Evolutionary conservation across 2,113 vertebrate species (phyloP).

Genomic region (Onychostoma macrolepis): DNA sequence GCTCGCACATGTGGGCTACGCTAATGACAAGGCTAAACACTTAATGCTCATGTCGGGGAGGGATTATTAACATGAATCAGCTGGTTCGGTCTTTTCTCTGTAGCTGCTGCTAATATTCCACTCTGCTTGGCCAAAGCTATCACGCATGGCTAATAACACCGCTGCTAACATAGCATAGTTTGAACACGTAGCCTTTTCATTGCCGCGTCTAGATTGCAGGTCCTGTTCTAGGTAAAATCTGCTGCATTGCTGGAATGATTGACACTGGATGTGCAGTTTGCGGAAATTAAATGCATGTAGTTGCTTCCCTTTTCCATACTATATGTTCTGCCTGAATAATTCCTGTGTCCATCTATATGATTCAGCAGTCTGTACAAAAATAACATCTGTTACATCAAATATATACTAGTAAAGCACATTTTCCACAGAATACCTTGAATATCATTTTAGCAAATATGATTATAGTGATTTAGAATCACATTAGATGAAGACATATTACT

Average conservation of each 20-base stretch:
- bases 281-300: conserved; percentile 26
- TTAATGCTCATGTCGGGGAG: conserved; percentile 20
- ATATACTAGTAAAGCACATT: not conserved
- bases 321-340: conserved; percentile 12
- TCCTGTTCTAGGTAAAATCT: not conserved
- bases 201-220: not conserved
- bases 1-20: conserved; percentile 56
- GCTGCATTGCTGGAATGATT: conserved; percentile 11
- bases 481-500: not conserved
- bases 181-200: conserved; percentile 4
- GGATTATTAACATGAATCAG: not conserved
- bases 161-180: conserved; percentile 24
- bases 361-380: conserved; percentile 16
- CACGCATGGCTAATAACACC: conserved; percentile 42
- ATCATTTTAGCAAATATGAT: not conserved
- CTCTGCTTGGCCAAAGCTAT: conserved; percentile 11
- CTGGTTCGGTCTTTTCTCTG: not conserved
- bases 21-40: conserved; percentile 50
- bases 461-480: not conserved
- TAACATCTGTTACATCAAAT: not conserved
- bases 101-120: not conserved
- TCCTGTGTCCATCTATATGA: not conserved
- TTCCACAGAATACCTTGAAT: not conserved
- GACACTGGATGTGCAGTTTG: conserved; percentile 12
- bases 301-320: not conserved